Evolutionary conservation across 1,140 invertebrate genomes (phyloP).

Genomic region (Cydia splendana): DNA sequence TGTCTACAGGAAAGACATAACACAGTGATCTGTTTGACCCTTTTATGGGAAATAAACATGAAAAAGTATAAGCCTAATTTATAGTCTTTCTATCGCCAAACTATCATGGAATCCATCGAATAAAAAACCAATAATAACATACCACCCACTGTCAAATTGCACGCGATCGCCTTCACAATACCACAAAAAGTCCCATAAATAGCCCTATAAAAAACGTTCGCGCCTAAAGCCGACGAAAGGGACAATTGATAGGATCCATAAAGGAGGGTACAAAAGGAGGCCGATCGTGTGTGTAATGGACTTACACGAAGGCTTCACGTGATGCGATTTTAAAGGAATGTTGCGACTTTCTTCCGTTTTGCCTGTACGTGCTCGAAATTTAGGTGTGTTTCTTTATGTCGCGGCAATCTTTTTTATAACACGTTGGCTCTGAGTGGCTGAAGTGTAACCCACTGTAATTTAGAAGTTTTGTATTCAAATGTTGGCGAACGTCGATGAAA

Average conservation of each 20-base stretch:
- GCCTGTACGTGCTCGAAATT: neutral
- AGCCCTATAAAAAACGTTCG: conserved; percentile 25
- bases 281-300: conserved; percentile 31
- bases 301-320: neutral
- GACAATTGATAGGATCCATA: conserved; percentile 32
- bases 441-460: neutral
- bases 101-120: neutral
- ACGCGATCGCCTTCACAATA: conserved; percentile 19
- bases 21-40: too few relatives aligned
- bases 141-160: neutral
- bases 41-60: too few relatives aligned
- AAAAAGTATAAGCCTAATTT: too few relatives aligned
- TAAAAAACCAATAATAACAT: neutral
- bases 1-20: too few relatives aligned
- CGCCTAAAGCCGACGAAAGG: conserved; percentile 17
- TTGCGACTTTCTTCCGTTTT: neutral
- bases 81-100: neutral
- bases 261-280: conserved; percentile 28
- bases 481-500: neutral
- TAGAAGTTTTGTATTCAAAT: neutral
- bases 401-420: neutral
- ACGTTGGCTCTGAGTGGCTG: neutral
- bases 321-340: conserved; percentile 7
- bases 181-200: conserved; percentile 23
- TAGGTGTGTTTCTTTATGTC: neutral